Base-by-base conservation (phyloP, 2,113 vertebrate species). In the Ictidomys tridecemlineatus region DNA sequence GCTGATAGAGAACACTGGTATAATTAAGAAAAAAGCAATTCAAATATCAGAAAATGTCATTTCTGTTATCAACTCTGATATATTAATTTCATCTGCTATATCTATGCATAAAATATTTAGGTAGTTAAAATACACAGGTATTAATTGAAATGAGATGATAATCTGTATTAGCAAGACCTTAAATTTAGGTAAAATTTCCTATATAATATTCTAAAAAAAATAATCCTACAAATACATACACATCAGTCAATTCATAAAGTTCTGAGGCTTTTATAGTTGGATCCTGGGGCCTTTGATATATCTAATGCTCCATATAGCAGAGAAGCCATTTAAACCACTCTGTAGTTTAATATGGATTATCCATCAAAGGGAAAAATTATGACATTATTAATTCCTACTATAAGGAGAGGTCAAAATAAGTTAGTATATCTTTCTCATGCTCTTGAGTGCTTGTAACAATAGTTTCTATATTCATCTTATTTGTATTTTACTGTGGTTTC, bases 91-190 rank as follows among this genome's bases (percentile, higher is more conserved):
- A 92, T 85, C 83, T 82, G 12, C n/a, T n/a, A 20, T 39, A 67
- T 88, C 3, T 70, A 26, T 56, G 30, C 51, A 90, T 85, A 85
- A 93, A 86, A 85, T 65, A 94, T 45, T 32, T 73, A 63, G 24
- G 30, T 65, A 67, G 45, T 56, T 70, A 67, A 51, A 7, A 79
- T 28, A 80, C 45, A 37, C 4, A 65, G 48, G 73, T 61, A 30
- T 67, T 89, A 85, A 82, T 93, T 94, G 95, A 77, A 96, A 89
- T 83, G 69, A 89, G 16, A 94, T 94, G 48, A 42, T 77, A 67
- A 86, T 91, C 12, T 77, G 1, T 45, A 85, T 73, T 56, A 74
- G 67, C 37, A 18, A 24, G 3, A 91, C 83, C 86, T 93, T 77
- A 86, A 94, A 80, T 85, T 58, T 86, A 42, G 48, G 79, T 94